Base-by-base conservation (phyloP, 1,140 invertebrate genomes). In the Microplitis mediator region DNA sequence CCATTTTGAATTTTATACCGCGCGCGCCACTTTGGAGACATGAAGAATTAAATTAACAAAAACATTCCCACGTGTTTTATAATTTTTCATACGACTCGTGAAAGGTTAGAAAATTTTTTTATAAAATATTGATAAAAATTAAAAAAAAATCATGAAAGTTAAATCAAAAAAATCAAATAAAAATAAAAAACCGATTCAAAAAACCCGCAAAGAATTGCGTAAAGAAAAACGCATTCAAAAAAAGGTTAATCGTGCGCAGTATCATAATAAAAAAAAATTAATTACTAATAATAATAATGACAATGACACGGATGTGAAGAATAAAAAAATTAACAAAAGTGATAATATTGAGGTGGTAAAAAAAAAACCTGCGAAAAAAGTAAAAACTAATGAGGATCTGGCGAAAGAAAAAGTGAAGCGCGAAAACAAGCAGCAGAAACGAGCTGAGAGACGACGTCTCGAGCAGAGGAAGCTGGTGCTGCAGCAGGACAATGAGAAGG, bases 401-500 rank as follows among this genome's bases (percentile, higher is more conserved):
- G 11, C 58, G 23, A 80, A 67, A 64, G 74, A 72, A 52, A 74
- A 86, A 79, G 79, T 75, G 68, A 80, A n/a, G 60, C 73, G 60
- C 36, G 50, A 54, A 6, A 78, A 75, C 31, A 77, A 75, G 5
- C 62, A 63, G 9, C 71, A 79, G 77, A 36, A 79, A 81, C 36
- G 81, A 81, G 61, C 84, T 77, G 67, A 74, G 72, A 88, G 85
- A 71, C 82, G 90, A 75, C 90, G 90, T 79, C 82, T 88, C 73
- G 89, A 89, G 69, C 82, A 90, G 74, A 87, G 93, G 74, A 89
- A 89, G 65, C 89, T 90, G 75, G 90, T 92, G 76, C 80, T 95
- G 11, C 73, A 90, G 13, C 81, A 92, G 77, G 94, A 91, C 0
- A 95, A 95, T 87, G 85, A 91, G 60, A 89, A 92, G 16, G 95